These are phyloP conservation scores for Adoxophyes honmai DNA, from an alignment of 1,140 invertebrate species.

Conservation along the genomic window DNA sequence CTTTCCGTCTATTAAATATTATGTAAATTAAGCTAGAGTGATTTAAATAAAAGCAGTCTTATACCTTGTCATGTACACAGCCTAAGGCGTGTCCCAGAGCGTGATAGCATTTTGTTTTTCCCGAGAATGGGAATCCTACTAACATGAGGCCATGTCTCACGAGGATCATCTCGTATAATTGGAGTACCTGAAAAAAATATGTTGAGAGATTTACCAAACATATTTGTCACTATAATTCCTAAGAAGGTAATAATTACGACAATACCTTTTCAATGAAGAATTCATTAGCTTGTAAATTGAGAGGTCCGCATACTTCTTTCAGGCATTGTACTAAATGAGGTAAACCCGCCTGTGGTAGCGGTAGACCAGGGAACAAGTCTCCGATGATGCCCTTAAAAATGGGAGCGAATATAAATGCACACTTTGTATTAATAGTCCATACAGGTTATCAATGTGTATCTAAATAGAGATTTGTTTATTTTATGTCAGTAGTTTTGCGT, in stretches of 20 bases:
- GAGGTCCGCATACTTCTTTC: conserved; percentile 81
- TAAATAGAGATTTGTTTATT: neutral
- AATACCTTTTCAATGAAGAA: conserved; percentile 90
- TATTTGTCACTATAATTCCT: too few species aligned
- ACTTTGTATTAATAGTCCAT: neutral
- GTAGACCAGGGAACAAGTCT: conserved; percentile 93
- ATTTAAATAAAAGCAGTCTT: too few species aligned
- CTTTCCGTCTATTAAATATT: too few species aligned
- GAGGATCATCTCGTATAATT: conserved; percentile 98
- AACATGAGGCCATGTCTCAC: conserved; percentile 94
- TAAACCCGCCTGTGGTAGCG: conserved; percentile 82
- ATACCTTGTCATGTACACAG: conserved; percentile 88
- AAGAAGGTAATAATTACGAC: too few species aligned
- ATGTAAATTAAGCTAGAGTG: too few species aligned
- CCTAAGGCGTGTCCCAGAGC: conserved; percentile 88
- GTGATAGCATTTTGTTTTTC: conserved; percentile 88
- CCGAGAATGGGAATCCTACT: conserved; percentile 94
- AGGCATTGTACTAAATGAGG: conserved; percentile 78
- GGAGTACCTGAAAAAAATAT: conserved; percentile 54
- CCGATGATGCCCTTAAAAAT: conserved; percentile 89
- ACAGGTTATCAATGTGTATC: neutral
- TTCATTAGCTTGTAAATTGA: conserved; percentile 90
- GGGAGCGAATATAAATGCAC: conserved; percentile 10
- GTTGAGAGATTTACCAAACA: too few species aligned
- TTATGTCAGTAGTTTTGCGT: too few species aligned